These are phyloP conservation scores for Fragariocoptes setiger DNA, from an alignment of 1,140 invertebrate species.

Conservation along the genomic window DNA sequence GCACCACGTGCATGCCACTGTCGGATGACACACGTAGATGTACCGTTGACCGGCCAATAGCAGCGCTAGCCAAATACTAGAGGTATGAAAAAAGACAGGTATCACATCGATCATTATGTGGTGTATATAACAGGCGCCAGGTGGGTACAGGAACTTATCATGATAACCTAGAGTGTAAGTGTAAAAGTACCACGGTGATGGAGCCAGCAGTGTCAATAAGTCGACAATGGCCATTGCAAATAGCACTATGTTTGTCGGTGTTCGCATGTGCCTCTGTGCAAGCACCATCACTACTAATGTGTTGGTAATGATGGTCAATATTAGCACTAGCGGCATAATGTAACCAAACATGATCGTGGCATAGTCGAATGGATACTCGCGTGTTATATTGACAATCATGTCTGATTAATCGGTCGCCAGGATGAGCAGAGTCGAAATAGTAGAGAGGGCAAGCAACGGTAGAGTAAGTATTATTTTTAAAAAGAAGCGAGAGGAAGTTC, in stretches of 20 bases:
- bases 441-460: too few relatives aligned
- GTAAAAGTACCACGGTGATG: conserved; percentile 52
- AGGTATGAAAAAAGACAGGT: conserved; percentile 61
- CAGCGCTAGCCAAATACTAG: conserved; percentile 61
- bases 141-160: conserved; percentile 34
- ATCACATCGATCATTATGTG: conserved; percentile 31
- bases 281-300: conserved; percentile 44
- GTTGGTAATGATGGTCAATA: conserved; percentile 62
- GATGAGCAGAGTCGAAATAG: too few relatives aligned
- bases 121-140: conserved; percentile 39
- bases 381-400: conserved; percentile 11
- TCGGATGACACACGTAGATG: conserved; percentile 63
- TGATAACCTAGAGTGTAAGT: conserved; percentile 65
- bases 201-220: conserved; percentile 57
- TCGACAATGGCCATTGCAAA: conserved; percentile 65
- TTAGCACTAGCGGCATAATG: conserved; percentile 43
- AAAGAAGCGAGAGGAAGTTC: too few relatives aligned
- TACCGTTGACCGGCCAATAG: conserved; percentile 56
- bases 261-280: conserved; percentile 27
- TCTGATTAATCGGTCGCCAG: not conserved
- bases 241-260: conserved; percentile 32
- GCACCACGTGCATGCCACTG: conserved; percentile 47
- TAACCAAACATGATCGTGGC: conserved; percentile 31
- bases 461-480: too few relatives aligned
- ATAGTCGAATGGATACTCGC: conserved; percentile 25